Conservation (phyloP, 2,888 invertebrate species). For the Xestia xanthographa region DNA sequence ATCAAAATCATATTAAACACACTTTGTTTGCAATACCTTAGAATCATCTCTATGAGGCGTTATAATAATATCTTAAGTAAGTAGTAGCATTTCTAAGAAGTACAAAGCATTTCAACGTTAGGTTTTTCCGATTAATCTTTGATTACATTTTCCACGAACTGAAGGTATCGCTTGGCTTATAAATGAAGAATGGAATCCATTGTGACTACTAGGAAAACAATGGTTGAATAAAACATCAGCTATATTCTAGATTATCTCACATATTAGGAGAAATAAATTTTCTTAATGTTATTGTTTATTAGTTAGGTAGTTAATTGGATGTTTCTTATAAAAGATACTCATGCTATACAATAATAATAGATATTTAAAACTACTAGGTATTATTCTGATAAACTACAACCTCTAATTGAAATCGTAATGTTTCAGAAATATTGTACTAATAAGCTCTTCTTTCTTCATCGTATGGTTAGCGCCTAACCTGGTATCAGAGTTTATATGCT, state of each 20-base stretch:
- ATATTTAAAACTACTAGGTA: too few relatives aligned
- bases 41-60: not conserved
- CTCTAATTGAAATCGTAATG: not conserved
- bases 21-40: not conserved
- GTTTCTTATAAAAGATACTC: not conserved
- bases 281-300: not conserved
- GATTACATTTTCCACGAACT: conserved; percentile 48
- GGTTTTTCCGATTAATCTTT: conserved; percentile 21
- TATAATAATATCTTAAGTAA: not conserved
- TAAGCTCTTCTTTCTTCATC: too few relatives aligned
- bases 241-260: conserved; percentile 5
- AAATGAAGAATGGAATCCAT: conserved; percentile 16
- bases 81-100: conserved; percentile 25
- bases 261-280: not conserved
- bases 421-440: not conserved
- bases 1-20: not conserved
- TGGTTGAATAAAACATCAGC: not conserved
- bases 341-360: conserved; percentile 25
- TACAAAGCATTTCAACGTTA: not conserved
- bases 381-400: too few relatives aligned
- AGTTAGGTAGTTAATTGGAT: conserved; percentile 16
- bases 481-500: too few relatives aligned
- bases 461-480: too few relatives aligned
- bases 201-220: conserved; percentile 18
- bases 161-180: not conserved